These are phyloP conservation scores for Drosophila colorata DNA, from an alignment of 2,888 invertebrate species.

Conservation along the genomic window DNA sequence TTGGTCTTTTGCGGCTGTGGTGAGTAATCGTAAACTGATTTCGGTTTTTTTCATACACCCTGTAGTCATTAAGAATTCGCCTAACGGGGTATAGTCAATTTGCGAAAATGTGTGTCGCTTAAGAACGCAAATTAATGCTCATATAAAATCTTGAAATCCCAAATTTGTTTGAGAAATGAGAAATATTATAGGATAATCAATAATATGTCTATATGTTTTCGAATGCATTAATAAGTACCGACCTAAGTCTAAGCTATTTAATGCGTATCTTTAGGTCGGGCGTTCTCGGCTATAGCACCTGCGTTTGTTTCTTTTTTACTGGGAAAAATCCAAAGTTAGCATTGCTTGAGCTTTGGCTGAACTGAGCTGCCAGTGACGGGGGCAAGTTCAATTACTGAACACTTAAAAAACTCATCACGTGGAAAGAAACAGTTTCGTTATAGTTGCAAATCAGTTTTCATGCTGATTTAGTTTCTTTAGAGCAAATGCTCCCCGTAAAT, in stretches of 20 bases:
- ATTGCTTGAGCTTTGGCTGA: conserved; percentile 9
- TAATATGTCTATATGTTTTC: too few relatives aligned
- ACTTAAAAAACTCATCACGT: conserved; percentile 3
- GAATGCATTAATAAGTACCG: too few relatives aligned
- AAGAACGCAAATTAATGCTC: too few relatives aligned
- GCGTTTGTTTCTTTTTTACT: not conserved
- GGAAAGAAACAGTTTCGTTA: not conserved
- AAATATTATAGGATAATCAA: too few relatives aligned
- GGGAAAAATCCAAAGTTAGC: conserved; percentile 8
- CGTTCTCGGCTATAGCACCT: too few relatives aligned
- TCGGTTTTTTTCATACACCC: conserved; percentile 20
- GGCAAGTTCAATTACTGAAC: conserved; percentile 14
- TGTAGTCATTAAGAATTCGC: not conserved
- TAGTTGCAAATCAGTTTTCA: not conserved
- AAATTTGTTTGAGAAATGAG: too few relatives aligned
- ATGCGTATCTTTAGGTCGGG: not conserved
- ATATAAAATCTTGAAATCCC: too few relatives aligned
- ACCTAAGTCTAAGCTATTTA: not conserved
- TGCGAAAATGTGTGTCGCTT: too few relatives aligned
- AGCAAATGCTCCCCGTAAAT: not conserved
- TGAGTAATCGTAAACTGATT: conserved; percentile 66
- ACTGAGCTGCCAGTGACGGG: not conserved
- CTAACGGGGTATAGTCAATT: not conserved
- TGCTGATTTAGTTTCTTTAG: not conserved
- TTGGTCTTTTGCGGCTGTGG: conserved; percentile 32